These are phyloP conservation scores for Carapus acus DNA, from an alignment of 2,797 vertebrate species.

Conservation along the genomic window DNA sequence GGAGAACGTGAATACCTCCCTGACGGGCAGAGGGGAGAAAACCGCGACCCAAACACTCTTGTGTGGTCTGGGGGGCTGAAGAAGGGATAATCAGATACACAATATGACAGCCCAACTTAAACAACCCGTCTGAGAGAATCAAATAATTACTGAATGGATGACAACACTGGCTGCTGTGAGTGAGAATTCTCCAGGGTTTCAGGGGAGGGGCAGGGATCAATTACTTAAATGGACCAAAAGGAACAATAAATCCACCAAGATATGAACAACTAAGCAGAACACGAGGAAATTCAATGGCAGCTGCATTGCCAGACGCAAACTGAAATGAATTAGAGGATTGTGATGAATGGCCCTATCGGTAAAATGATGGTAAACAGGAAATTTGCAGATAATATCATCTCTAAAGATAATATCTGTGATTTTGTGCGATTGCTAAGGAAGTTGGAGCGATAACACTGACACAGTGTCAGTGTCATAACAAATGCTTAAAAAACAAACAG, in stretches of 20 bases:
- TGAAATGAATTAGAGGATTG: slow-evolving; percentile 18
- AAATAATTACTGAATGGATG: slow-evolving; percentile 11
- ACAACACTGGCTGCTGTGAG: slow-evolving; percentile 1
- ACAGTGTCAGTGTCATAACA: no score
- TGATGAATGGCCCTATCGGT: slow-evolving; percentile 7
- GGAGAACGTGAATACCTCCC: no score
- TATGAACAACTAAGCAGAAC: slow-evolving; percentile 25
- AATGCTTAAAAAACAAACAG: no score
- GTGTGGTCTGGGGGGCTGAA: no score
- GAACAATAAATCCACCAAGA: slow-evolving; percentile 34
- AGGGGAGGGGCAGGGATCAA: slow-evolving; percentile 17
- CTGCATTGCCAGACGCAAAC: slow-evolving; percentile 4
- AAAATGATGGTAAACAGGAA: slow-evolving; percentile 4
- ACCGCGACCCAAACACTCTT: no score
- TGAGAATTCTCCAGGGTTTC: slow-evolving; percentile 29
- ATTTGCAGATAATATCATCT: no score
- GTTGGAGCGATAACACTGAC: no score
- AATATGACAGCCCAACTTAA: neutral
- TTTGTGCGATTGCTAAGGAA: no score
- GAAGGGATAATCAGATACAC: neutral
- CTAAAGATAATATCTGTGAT: no score
- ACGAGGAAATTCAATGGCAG: slow-evolving; percentile 2
- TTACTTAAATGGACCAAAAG: slow-evolving; percentile 20
- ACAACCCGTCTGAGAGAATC: neutral
- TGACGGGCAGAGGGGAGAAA: no score